These are phyloP conservation scores for Thera obeliscata DNA, from an alignment of 2,888 invertebrate species.

Conservation along the genomic window DNA sequence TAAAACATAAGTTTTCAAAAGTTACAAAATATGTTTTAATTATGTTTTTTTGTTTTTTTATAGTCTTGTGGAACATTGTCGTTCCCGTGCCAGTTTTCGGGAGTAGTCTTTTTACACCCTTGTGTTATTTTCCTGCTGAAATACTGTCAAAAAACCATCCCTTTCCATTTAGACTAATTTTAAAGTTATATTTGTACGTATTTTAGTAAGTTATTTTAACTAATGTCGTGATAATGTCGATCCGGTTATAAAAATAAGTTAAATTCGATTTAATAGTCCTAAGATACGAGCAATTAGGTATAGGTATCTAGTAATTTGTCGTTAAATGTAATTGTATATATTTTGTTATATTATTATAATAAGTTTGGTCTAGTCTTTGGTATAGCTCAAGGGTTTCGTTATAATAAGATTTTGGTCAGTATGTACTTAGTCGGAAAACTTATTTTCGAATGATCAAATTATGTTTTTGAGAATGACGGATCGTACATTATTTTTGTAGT, in stretches of 20 bases:
- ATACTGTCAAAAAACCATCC: no score
- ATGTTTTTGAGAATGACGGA: constrained; percentile 16
- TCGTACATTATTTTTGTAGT: constrained; percentile 15
- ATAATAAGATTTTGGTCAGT: constrained; percentile 50
- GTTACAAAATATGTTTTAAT: no score
- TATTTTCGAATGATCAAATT: constrained; percentile 24
- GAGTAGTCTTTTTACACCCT: no score
- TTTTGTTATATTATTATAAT: constrained; percentile 27
- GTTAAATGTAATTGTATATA: constrained; percentile 47
- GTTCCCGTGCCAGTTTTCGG: no score
- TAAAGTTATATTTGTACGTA: no score
- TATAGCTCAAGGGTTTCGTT: constrained; percentile 70
- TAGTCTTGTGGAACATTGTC: no score
- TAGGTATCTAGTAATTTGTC: constrained; percentile 13
- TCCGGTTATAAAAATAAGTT: not conserved
- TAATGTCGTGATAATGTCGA: not conserved
- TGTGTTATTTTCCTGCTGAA: no score
- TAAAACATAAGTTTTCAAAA: no score
- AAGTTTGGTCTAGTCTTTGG: constrained; percentile 78
- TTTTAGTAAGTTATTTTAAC: no score
- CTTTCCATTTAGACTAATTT: no score
- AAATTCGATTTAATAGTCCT: constrained; percentile 1
- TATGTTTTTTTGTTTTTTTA: no score
- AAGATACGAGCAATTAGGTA: constrained; percentile 14
- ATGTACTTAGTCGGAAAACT: constrained; percentile 47